Evolutionary conservation across 2,888 invertebrate genomes (phyloP).

Genomic region (Drosophila anomalata): DNA sequence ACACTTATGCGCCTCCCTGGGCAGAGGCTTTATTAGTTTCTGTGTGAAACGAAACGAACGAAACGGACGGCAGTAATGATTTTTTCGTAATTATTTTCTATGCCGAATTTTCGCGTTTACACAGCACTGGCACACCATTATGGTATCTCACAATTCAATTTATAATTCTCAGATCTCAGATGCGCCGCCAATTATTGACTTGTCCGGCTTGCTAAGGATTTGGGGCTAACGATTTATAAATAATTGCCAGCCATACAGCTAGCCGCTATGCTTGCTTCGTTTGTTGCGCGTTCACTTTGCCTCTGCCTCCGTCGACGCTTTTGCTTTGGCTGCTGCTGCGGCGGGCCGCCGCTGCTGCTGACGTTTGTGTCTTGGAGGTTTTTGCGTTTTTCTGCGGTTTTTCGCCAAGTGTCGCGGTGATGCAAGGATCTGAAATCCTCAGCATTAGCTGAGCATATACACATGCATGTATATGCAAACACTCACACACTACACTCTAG

Average conservation of each 20-base stretch:
- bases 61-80: constrained; percentile 72
- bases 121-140: constrained; percentile 41
- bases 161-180: constrained; percentile 2
- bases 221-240: constrained; percentile 41
- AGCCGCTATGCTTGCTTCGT: constrained; percentile 26
- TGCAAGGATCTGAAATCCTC: constrained; percentile 69
- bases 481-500: constrained; percentile 30
- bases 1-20: constrained; percentile 61
- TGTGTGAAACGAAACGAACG: constrained; percentile 62
- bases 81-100: constrained; percentile 62
- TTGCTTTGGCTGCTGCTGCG: constrained; percentile 42
- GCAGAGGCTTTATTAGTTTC: constrained; percentile 68
- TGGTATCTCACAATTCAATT: constrained; percentile 34
- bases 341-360: constrained; percentile 61
- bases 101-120: constrained; percentile 77
- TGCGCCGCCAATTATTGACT: constrained; percentile 46
- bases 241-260: constrained; percentile 35
- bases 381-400: constrained; percentile 59
- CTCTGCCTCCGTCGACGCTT: constrained; percentile 14
- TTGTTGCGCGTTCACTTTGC: constrained; percentile 40
- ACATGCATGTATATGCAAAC: constrained; percentile 53
- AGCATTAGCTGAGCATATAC: constrained; percentile 57
- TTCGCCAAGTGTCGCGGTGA: constrained; percentile 50
- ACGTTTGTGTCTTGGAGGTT: constrained; percentile 61
- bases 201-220: constrained; percentile 24